Evolutionary conservation across 2,888 invertebrate genomes (phyloP), one percentile per base, ranked within the genome.

Genomic region (Ceriagrion tenellum): DNA sequence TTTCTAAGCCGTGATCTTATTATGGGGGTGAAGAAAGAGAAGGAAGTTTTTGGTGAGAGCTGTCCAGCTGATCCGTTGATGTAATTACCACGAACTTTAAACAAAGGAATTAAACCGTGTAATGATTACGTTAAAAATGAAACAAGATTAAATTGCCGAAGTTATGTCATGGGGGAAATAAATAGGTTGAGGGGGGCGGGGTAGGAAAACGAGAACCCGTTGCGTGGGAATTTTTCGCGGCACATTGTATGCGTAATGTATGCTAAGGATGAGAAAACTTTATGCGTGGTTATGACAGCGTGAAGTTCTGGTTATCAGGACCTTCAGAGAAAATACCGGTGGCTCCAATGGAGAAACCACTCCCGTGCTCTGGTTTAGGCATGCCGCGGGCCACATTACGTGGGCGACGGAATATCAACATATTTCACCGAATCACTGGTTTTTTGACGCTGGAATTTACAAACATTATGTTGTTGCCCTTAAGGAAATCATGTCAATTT

Each of bases 231-330:
- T 16, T 18, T n/a, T 47, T 26, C 35, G 30, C n/a, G 81, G 30
- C 4, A 10, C 81, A 81, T 81, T 81, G 81, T 81, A 81, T 81
- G 81, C 81, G 81, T 35, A 81, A 81, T 81, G 69, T 35, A 81
- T 35, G 81, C 30, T 35, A 81, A 81, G 81, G 35, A 81, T 81
- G 81, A 18, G 81, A 81, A 81, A 81, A 81, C 10, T 35, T 30
- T 30, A 16, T 8, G 30, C 13, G 30, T 35, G 81, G 30, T 81
- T 81, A 13, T 81, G 81, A 81, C 81, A 81, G 81, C 69, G 69
- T 26, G 35, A 81, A 35, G 30, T 35, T 81, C 81, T 35, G 81
- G 1, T 81, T 69, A 69, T 35, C 81, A 8, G 81, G n/a, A 69
- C n/a, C 23, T 69, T 69, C n/a, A 81, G 30, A 16, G 35, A 81